Evolutionary conservation across 2,113 vertebrate species (phyloP).

Genomic region (Nansenia antarctica): DNA sequence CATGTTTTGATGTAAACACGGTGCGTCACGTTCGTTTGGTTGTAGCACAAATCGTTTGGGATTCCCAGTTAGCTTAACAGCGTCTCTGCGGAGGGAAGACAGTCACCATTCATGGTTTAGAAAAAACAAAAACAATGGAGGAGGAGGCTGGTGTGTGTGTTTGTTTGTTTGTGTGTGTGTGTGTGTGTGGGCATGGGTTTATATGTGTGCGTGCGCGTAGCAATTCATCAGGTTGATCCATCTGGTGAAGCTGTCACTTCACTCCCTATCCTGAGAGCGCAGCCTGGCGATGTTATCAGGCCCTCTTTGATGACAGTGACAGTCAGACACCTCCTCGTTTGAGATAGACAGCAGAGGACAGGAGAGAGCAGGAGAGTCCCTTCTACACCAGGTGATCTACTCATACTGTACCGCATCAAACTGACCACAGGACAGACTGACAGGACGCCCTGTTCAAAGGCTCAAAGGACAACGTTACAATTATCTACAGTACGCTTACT

Average conservation of each 20-base stretch:
- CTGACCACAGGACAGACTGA: conserved; percentile 34
- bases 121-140: too few relatives aligned
- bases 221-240: conserved; percentile 23
- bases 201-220: background rate
- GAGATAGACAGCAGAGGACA: conserved; percentile 23
- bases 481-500: too few relatives aligned
- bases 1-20: too few relatives aligned
- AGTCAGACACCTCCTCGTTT: conserved; percentile 32
- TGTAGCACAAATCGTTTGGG: too few relatives aligned
- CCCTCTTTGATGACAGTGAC: background rate
- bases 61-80: too few relatives aligned
- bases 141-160: background rate
- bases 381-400: background rate
- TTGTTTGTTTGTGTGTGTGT: background rate
- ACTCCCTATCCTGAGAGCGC: background rate
- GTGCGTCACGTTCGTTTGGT: too few relatives aligned
- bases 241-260: conserved; percentile 33
- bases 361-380: conserved; percentile 38
- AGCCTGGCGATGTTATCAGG: background rate
- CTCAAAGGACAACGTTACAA: too few relatives aligned
- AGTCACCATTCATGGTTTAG: too few relatives aligned
- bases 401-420: too few relatives aligned
- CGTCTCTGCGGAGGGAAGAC: too few relatives aligned
- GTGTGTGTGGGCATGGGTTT: background rate
- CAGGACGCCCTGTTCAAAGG: background rate